Evolutionary conservation across 1,140 invertebrate species (phyloP), one percentile per base, ranked within the genome.

Genomic region (Drosophila ercepeae): DNA sequence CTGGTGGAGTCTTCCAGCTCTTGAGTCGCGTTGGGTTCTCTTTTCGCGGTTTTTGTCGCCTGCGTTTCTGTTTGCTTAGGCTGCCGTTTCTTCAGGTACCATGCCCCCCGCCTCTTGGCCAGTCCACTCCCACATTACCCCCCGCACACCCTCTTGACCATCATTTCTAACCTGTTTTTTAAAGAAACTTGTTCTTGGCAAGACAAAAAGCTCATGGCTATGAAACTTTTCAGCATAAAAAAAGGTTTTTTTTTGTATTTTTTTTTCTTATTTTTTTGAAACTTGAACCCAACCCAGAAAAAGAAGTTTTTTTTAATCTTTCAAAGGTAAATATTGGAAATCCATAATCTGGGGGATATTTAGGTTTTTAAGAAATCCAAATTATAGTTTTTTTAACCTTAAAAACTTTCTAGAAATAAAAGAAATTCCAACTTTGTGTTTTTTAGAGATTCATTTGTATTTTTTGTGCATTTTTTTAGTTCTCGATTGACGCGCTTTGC

Each of bases 21-120:
- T 63, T 58, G 53, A 74, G 50, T 44, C 34, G 42, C 29, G 29
- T 52, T 45, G 29, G 36, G 1, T 18, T 51, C 27, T 46, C 29
- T 46, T 23, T 44, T 58, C 39, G 54, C 60, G 51, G 34, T 51
- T 67, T 67, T 57, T 74, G 78, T 81, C 73, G 73, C 59, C 68
- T 51, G 76, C 68, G 69, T 79, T 79, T 69, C 73, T 82, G 69
- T 82, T 83, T 82, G 74, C 69, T 73, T 69, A 46, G 32, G 65
- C 76, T 75, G 76, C 71, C 51, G 49, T 60, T 54, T 42, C 41
- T 36, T 54, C 39, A n/a, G 9, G 4, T 2, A 14, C 39, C 4
- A 1, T 16, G 9, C 16, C 14, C 19, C 27, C 21, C 27, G 1
- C 14, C 27, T 19, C 14, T 34, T 7, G 11, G 7, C 25, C 25